Conservation (phyloP, 2,888 invertebrate species). For the Hedychridium roseum region DNA sequence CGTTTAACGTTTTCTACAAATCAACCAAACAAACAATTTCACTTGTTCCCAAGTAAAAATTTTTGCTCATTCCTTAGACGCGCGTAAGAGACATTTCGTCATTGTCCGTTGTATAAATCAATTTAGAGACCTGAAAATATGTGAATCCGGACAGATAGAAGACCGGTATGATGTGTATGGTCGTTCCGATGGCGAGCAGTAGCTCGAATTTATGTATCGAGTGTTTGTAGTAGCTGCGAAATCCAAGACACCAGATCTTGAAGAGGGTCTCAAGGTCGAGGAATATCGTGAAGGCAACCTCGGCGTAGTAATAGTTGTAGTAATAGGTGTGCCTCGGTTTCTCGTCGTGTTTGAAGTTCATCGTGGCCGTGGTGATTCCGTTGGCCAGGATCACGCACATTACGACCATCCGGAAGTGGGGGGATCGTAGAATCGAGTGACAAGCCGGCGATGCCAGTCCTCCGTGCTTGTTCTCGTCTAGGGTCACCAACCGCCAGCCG, state of each 20-base stretch:
- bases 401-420: conserved; percentile 90
- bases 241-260: conserved; percentile 97
- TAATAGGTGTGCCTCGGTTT: conserved; percentile 83
- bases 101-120: no score
- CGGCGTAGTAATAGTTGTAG: conserved; percentile 92
- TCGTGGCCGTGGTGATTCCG: conserved; percentile 94
- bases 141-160: conserved; percentile 94
- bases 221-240: conserved; percentile 93
- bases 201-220: conserved; percentile 98
- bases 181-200: conserved; percentile 90
- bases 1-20: no score
- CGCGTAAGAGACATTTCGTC: no score
- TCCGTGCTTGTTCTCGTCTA: conserved; percentile 95
- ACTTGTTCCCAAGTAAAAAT: no score
- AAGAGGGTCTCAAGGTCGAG: conserved; percentile 94
- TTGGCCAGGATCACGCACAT: conserved; percentile 96
- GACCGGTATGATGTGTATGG: conserved; percentile 90
- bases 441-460: conserved; percentile 86
- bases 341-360: conserved; percentile 93
- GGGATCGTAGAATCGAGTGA: conserved; percentile 86
- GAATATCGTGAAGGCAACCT: conserved; percentile 94
- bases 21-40: no score
- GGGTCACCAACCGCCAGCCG: conserved; percentile 94
- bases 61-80: no score
- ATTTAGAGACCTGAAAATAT: conserved; percentile 82